phyloP scores from a whole-genome alignment of 2,113 vertebrate species.

The Halcyon senegalensis region DNA sequence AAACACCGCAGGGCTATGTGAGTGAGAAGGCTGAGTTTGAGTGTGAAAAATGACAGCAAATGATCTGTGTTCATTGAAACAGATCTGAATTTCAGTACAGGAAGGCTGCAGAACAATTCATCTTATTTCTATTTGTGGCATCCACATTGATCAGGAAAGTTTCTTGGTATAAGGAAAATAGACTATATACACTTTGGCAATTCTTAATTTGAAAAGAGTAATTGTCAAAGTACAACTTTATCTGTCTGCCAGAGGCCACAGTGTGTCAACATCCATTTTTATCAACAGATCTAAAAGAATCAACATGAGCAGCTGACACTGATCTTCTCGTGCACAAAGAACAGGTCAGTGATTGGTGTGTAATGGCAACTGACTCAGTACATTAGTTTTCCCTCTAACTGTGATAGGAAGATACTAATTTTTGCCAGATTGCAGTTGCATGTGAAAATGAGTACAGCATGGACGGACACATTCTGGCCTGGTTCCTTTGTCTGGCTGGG shows the following conservation, averaged over 20 bases:
- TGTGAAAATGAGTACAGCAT: background rate
- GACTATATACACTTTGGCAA: background rate
- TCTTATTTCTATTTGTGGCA: background rate
- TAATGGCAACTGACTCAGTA: background rate
- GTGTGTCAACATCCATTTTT: background rate
- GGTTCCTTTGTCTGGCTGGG: background rate
- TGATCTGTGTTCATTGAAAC: background rate
- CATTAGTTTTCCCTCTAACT: background rate
- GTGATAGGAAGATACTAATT: background rate
- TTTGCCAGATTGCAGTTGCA: background rate
- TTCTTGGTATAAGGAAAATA: background rate
- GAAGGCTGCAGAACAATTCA: background rate
- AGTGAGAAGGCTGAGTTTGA: background rate
- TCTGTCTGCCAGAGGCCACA: background rate
- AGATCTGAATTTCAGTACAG: background rate
- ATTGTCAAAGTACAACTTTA: background rate
- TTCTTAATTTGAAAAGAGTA: background rate
- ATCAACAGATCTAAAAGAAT: background rate
- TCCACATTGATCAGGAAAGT: background rate
- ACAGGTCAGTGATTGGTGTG: background rate
- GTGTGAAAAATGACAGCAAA: background rate
- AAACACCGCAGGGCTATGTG: background rate
- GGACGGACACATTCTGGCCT: background rate
- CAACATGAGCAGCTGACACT: background rate
- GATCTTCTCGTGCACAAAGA: fast-evolving